Evolutionary conservation across 2,888 invertebrate genomes (phyloP).

Genomic region (Petrolisthes manimaculis): DNA sequence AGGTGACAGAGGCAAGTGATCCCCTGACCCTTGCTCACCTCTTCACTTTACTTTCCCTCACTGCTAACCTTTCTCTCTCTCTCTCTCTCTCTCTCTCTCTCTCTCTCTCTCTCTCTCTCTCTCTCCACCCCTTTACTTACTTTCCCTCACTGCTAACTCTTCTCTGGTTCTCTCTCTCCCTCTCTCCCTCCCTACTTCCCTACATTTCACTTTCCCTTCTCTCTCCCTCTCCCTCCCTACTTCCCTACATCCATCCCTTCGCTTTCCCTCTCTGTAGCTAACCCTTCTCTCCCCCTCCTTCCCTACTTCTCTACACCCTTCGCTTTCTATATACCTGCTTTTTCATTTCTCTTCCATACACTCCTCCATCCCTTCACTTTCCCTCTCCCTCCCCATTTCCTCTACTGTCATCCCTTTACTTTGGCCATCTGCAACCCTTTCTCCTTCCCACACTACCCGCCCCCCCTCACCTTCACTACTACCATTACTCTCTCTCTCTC

Average conservation of each 20-base stretch:
- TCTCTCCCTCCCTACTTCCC: not conserved
- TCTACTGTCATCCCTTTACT: not conserved
- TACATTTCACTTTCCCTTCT: not conserved
- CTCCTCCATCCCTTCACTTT: too few relatives aligned
- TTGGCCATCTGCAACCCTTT: not conserved
- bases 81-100: not conserved
- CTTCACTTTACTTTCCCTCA: not conserved
- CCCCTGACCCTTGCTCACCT: not conserved
- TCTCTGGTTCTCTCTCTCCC: not conserved
- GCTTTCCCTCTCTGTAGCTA: not conserved
- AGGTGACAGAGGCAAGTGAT: not conserved
- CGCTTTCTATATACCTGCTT: too few relatives aligned
- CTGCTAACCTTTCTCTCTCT: not conserved
- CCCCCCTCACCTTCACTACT: not conserved
- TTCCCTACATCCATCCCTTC: not conserved
- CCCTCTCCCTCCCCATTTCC: not conserved
- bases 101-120: not conserved
- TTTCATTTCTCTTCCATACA: not conserved
- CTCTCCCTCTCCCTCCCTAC: not conserved
- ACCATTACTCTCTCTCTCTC: not conserved
- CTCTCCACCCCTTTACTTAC: not conserved
- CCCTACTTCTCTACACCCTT: not conserved
- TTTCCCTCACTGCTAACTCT: not conserved
- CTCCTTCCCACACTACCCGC: too few relatives aligned
- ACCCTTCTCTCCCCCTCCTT: not conserved